Base-by-base conservation (phyloP, 2,797 vertebrate species). In the Cryptoblepharus egeriae region DNA sequence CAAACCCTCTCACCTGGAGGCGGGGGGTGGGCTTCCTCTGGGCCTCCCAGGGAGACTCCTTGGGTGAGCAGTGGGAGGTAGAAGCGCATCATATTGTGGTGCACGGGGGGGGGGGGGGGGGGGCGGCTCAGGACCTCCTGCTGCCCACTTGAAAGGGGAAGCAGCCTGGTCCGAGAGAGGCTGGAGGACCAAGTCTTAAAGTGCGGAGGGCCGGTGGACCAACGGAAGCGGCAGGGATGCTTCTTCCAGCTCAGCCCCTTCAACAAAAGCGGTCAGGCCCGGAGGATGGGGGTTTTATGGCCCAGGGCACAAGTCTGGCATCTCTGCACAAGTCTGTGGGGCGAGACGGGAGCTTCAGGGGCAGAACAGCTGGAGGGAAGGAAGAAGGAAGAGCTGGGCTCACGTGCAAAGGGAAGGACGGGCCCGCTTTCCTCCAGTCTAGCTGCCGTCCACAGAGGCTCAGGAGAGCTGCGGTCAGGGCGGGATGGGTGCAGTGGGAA, bases 101-200 rank as follows among this genome's bases (percentile, higher is more conserved):
- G 85, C 64, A 81, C 10, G n/a, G n/a, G n/a, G 35, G 81, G 0
- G 0, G 18, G 69, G 18, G 76, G 86, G 73, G 9, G 64, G 35
- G 58, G 35, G 22, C 35, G 70, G n/a, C 16, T 4, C 74, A 71
- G 64, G 73, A 78, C 42, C 3, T 0, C 28, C 58, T n/a, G 42
- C 8, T 35, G 3, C 26, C 60, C n/a, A 11, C 8, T 49, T 8
- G 9, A 49, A 7, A 28, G 4, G 8, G 1, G 22, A n/a, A 52
- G 22, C 28, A 28, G 30, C 28, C 15, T 13, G 26, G 72, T 28
- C 58, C 24, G 7, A 1, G 5, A 1, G 5, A 7, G 77, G 24
- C 65, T 10, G n/a, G 72, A 20, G 39, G 72, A 35, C 73, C 64
- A 28, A 70, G 67, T 45, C 78, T 57, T 82, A 82, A 82, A 77